Evolutionary conservation across 1,140 invertebrate genomes (phyloP).

Genomic region (Anastrepha obliqua): DNA sequence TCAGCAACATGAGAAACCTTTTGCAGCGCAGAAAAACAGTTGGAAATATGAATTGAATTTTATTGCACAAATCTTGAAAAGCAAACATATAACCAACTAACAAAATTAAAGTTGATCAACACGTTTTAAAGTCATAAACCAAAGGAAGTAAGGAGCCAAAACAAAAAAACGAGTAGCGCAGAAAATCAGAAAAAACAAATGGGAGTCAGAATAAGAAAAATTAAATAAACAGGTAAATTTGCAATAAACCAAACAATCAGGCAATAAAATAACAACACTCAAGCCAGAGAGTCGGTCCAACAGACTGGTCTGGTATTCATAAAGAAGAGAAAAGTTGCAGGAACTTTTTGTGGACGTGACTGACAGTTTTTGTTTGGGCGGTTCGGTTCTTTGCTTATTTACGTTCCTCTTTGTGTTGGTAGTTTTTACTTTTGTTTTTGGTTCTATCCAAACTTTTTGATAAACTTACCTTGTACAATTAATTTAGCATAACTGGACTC

Average conservation of each 20-base stretch:
- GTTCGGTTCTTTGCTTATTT: background rate
- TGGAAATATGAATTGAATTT: background rate
- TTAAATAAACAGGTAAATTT: slow-evolving; percentile 41
- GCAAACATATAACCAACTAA: background rate
- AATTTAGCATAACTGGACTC: slow-evolving; percentile 83
- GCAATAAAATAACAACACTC: background rate
- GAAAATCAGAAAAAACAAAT: background rate
- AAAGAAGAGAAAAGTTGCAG: background rate
- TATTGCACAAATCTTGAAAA: background rate
- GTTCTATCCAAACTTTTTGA: background rate
- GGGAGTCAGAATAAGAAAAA: background rate
- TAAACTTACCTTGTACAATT: slow-evolving; percentile 84
- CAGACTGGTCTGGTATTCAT: background rate
- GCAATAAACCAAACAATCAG: slow-evolving; percentile 27
- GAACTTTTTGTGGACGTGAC: slow-evolving; percentile 14
- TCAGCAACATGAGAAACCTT: slow-evolving; percentile 19
- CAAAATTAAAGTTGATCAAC: background rate
- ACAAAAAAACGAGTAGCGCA: background rate
- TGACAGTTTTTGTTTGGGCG: background rate
- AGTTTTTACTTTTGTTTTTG: background rate
- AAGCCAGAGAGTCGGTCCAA: background rate
- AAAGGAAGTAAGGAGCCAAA: background rate
- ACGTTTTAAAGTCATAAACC: background rate
- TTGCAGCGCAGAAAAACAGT: background rate
- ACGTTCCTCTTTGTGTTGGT: background rate